phyloP scores from a whole-genome alignment of 2,888 invertebrate species.

The Elmis aenea region DNA sequence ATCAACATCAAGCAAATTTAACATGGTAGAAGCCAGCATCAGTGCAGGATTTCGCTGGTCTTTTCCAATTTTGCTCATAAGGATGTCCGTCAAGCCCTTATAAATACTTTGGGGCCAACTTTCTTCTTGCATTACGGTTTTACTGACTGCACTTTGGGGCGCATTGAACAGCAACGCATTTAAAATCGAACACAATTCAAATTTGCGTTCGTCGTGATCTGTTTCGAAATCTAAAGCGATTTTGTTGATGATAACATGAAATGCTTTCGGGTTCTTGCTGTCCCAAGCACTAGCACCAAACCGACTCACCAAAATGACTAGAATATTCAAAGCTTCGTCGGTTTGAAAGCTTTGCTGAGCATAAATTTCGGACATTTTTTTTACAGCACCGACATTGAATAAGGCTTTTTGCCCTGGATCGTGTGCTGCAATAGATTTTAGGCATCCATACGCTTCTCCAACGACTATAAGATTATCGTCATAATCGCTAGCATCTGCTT shows the following conservation, averaged over 20 bases:
- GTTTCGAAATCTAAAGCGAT: constrained; percentile 83
- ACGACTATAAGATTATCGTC: constrained; percentile 84
- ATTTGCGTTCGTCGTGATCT: constrained; percentile 84
- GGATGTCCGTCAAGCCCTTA: constrained; percentile 76
- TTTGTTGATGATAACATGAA: constrained; percentile 76
- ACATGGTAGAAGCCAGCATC: constrained; percentile 72
- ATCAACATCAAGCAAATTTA: constrained; percentile 78
- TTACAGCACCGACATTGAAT: constrained; percentile 70
- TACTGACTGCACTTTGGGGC: constrained; percentile 60
- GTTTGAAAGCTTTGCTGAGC: constrained; percentile 84
- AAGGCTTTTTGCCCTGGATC: constrained; percentile 76
- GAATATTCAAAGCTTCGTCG: constrained; percentile 78
- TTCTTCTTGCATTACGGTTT: constrained; percentile 59
- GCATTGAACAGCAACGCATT: constrained; percentile 71
- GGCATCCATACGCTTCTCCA: constrained; percentile 79
- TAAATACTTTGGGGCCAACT: constrained; percentile 79
- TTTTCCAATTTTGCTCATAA: constrained; percentile 81
- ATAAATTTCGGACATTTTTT: constrained; percentile 81
- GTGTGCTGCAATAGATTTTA: constrained; percentile 74
- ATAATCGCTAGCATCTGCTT: constrained; percentile 77
- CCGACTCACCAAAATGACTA: constrained; percentile 64
- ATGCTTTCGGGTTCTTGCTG: constrained; percentile 67
- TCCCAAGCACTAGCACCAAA: constrained; percentile 75
- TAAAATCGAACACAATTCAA: constrained; percentile 78
- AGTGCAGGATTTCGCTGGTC: constrained; percentile 86